Base-by-base conservation (phyloP, 2,888 invertebrate genomes). In the Holacanthella duospinosa region DNA sequence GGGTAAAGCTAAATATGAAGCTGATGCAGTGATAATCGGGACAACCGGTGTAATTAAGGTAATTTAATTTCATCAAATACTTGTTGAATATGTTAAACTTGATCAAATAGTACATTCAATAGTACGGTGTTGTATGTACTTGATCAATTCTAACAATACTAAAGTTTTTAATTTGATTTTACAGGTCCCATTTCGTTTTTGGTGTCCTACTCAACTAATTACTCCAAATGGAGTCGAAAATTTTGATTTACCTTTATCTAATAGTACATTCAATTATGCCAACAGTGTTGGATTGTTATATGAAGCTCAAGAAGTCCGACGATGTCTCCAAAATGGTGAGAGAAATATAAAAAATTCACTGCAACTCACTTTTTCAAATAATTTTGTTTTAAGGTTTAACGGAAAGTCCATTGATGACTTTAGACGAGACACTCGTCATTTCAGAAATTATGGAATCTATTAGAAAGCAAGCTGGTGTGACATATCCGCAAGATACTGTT, bases 241-340 rank as follows among this genome's bases (percentile, higher is more conserved):
- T 66, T 85, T 84, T 81, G 79, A 83, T 26, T 76, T 88, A 27
- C 89, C 89, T 0, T 79, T 82, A 69, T 82, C 82, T 9, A 79
- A 82, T 66, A 78, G 80, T 83, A 64, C 83, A 65, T 74, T 74
- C 65, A 86, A 86, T 75, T 88, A 85, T 75, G 75, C 77, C 59
- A 89, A 89, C 74, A 88, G 88, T 67, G 84, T 83, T 29, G 89
- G 88, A 1, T 79, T 92, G 56, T 80, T 83, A 67, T 91, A 88
- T 75, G 85, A 91, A 78, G 90, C 89, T 29, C 83, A 84, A 70
- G 88, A 89, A 77, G 88, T 85, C 60, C 82, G 87, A 73, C 80
- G 83, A 65, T 89, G 89, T 74, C 82, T 92, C 43, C 78, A 80
- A 66, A 77, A 82, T 78, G 85, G 85, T 64, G 19, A 61, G 19